phyloP scores from a whole-genome alignment of 2,113 vertebrate species.

The Dendrocopos noguchii region DNA sequence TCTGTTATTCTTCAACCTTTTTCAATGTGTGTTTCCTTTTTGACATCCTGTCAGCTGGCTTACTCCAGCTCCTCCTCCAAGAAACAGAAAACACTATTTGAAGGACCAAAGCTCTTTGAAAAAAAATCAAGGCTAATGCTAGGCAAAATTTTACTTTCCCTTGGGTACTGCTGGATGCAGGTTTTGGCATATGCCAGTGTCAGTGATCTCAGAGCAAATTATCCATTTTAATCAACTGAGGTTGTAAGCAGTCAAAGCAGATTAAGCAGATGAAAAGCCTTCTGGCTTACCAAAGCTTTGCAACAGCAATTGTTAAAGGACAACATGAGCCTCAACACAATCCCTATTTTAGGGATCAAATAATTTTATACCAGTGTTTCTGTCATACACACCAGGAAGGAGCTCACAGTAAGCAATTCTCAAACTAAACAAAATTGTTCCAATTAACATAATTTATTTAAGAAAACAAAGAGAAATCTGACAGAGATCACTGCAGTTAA shows the following conservation, averaged over 20 bases:
- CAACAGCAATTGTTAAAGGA: not conserved
- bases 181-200: not conserved
- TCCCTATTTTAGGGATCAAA: not conserved
- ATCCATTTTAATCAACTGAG: conserved; percentile 37
- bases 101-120: not conserved
- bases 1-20: not conserved
- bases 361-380: not conserved
- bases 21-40: not conserved
- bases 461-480: not conserved
- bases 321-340: not conserved
- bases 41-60: not conserved
- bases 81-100: not conserved
- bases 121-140: not conserved
- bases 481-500: not conserved
- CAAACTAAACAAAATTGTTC: not conserved
- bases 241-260: conserved; percentile 32
- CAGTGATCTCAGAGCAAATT: conserved; percentile 33
- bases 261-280: conserved; percentile 48
- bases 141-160: not conserved
- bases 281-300: conserved; percentile 41
- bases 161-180: not conserved
- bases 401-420: not conserved
- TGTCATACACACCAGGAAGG: not conserved
- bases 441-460: not conserved
- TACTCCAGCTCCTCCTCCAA: not conserved